A percentile compares a stretch with the other conserved stretches of the same genome.
phyloP scores from a whole-genome alignment of 2,888 invertebrate species.

The Diarsia brunnea region DNA sequence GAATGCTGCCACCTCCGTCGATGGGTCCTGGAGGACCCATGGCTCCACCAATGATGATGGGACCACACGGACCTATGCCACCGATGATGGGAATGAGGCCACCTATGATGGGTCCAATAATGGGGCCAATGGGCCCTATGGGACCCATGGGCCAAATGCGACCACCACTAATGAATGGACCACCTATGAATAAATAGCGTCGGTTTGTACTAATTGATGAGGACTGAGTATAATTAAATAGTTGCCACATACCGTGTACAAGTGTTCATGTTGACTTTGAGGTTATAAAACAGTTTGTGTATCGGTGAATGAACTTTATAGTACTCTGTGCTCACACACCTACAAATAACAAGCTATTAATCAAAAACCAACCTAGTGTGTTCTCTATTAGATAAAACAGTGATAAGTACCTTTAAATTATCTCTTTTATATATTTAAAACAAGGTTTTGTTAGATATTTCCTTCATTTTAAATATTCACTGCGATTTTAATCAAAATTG shows the following conservation, averaged over 20 bases:
- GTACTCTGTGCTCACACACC: not conserved
- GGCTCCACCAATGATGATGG: constrained; percentile 95
- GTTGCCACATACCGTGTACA: constrained; percentile 44
- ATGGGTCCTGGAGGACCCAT: constrained; percentile 94
- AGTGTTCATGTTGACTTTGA: constrained; percentile 45
- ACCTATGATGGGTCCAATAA: constrained; percentile 92
- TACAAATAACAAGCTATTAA: not conserved
- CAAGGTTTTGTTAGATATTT: not conserved
- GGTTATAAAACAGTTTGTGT: constrained; percentile 52
- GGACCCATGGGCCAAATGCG: constrained; percentile 94
- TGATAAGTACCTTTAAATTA: not conserved
- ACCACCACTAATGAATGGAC: constrained; percentile 93
- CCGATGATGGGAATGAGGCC: constrained; percentile 93
- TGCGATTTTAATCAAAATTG: not conserved
- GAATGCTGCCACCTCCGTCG: constrained; percentile 89
- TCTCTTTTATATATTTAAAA: not conserved
- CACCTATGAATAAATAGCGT: constrained; percentile 91
- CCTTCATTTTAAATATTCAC: not conserved
- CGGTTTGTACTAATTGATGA: constrained; percentile 37
- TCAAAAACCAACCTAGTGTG: not conserved
- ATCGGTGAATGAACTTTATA: not conserved
- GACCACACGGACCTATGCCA: constrained; percentile 95
- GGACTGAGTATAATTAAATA: constrained; percentile 48
- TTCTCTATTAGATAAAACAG: not conserved
- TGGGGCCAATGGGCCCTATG: constrained; percentile 91